phyloP scores from a whole-genome alignment of 2,113 vertebrate genomes.

The Trogon melanurus region DNA sequence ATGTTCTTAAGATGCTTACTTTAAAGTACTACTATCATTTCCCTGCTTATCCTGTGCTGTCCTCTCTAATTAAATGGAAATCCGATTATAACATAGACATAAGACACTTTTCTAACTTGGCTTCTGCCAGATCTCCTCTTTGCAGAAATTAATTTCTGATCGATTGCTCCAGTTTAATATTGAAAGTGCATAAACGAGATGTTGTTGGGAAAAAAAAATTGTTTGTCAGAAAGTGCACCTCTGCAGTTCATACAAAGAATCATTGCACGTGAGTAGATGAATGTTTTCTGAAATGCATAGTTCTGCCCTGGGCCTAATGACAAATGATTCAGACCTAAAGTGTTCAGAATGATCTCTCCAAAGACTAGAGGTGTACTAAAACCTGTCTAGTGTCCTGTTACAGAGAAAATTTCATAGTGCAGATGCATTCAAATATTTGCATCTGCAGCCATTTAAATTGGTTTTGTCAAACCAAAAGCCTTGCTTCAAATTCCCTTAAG shows the following conservation, averaged over 20 bases:
- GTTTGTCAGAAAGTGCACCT: not conserved
- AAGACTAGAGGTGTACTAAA: not conserved
- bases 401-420: not conserved
- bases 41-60: not conserved
- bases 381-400: not conserved
- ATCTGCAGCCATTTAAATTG: not conserved
- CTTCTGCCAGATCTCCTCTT: not conserved
- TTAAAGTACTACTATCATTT: not conserved
- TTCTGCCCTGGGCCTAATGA: not conserved
- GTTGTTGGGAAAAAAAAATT: not conserved
- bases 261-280: not conserved
- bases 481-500: not conserved
- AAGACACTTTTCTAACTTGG: not conserved
- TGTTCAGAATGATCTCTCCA: not conserved
- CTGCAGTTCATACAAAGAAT: not conserved
- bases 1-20: not conserved
- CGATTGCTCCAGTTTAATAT: not conserved
- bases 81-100: not conserved
- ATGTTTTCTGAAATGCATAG: not conserved
- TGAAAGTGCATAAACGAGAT: not conserved
- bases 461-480: not conserved
- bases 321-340: not conserved
- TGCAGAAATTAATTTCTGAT: not conserved
- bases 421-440: not conserved
- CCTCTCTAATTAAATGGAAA: not conserved